Percentiles rank a stretch among this genome's conserved stretches.
phyloP scores from a whole-genome alignment of 92 coral and sea anemone species.

The Metridium senile region DNA sequence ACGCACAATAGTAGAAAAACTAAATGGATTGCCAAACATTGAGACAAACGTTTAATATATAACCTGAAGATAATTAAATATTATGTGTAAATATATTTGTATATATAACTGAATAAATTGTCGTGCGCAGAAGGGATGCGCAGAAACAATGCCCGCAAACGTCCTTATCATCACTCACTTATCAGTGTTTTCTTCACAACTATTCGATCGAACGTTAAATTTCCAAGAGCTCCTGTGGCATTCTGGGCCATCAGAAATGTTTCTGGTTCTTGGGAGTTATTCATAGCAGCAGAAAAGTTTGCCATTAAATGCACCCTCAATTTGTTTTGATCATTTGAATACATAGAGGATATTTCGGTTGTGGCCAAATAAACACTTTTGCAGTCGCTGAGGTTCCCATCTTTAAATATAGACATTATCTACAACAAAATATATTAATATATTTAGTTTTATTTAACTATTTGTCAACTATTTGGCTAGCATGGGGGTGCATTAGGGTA shows the following conservation, averaged over 20 bases:
- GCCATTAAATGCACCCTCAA: background rate
- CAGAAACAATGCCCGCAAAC: too few relatives aligned
- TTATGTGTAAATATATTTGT: too few relatives aligned
- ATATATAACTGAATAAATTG: too few relatives aligned
- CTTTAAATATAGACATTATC: background rate
- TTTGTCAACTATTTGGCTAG: too few relatives aligned
- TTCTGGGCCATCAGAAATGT: background rate
- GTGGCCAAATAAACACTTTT: background rate
- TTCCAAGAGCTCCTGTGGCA: constrained; percentile 2
- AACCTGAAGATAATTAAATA: too few relatives aligned
- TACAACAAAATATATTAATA: background rate
- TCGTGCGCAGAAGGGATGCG: too few relatives aligned
- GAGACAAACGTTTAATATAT: too few relatives aligned
- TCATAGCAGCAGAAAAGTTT: background rate
- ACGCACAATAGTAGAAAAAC: too few relatives aligned
- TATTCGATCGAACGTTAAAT: constrained; percentile 2
- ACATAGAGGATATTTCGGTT: background rate
- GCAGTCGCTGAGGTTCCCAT: background rate
- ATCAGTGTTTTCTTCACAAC: background rate
- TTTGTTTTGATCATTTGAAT: background rate
- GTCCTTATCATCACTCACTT: too few relatives aligned
- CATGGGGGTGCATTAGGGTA: too few relatives aligned
- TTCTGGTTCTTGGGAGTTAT: constrained; percentile 23
- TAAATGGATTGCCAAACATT: too few relatives aligned
- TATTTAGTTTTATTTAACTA: too few relatives aligned